Percentiles rank a stretch among this genome's conserved stretches.
Conservation (phyloP, 2,113 vertebrate species). For the Salvelinus sp. region DNA sequence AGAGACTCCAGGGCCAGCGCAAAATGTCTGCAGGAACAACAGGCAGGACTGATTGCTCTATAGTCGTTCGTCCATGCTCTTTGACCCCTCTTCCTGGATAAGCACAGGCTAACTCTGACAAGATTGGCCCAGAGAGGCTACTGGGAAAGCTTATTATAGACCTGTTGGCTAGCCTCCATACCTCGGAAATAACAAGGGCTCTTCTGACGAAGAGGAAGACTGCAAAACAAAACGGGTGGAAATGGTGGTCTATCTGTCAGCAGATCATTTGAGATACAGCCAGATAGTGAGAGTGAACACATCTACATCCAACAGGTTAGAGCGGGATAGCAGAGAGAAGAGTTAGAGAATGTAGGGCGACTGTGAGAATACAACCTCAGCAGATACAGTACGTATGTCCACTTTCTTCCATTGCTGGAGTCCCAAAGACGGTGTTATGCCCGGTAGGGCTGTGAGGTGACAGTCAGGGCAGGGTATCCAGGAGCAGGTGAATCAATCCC, state of each 20-base stretch:
- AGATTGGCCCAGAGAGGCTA: conserved; percentile 66
- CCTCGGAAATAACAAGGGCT: conserved; percentile 42
- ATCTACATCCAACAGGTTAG: neutral
- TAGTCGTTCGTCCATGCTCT: conserved; percentile 66
- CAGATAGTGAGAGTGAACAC: neutral
- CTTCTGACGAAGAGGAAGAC: neutral
- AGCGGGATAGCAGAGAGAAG: neutral
- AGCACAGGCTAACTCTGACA: conserved; percentile 61
- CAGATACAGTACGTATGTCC: neutral
- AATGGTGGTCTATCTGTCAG: neutral
- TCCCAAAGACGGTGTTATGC: neutral
- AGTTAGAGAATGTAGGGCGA: neutral
- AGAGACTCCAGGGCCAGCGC: conserved; percentile 48
- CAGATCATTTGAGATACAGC: neutral
- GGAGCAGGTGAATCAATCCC: neutral
- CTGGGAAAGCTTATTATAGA: conserved; percentile 59
- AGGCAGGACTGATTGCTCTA: conserved; percentile 68
- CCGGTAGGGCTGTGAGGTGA: neutral
- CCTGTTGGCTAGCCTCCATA: conserved; percentile 49
- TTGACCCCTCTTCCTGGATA: conserved; percentile 66
- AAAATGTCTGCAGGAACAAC: conserved; percentile 69
- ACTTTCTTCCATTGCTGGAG: neutral
- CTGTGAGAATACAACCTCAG: neutral
- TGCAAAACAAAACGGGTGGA: neutral
- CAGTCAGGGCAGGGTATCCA: neutral